A percentile compares a stretch with the other conserved stretches of the same genome.
phyloP scores from a whole-genome alignment of 2,113 vertebrate species.

The Triplophysa dalaica region DNA sequence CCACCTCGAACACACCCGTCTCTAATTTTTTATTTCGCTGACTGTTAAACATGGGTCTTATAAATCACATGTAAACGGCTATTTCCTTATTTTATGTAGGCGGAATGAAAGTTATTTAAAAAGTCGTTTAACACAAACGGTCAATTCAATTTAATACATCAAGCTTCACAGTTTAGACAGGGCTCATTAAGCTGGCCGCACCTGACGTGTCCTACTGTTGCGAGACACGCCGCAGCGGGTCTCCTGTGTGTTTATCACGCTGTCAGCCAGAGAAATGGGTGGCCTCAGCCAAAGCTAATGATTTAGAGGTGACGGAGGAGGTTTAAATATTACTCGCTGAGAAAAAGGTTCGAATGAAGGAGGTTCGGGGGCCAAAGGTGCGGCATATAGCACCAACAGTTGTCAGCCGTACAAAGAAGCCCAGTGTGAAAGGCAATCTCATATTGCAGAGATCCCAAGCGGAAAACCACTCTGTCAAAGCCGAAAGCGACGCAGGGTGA shows the following conservation, averaged over 20 bases:
- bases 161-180: conserved; percentile 40
- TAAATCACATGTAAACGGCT: conserved; percentile 25
- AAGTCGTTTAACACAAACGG: not conserved
- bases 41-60: conserved; percentile 32
- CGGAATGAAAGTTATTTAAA: conserved; percentile 29
- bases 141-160: conserved; percentile 41
- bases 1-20: conserved; percentile 36
- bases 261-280: conserved; percentile 55
- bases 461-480: conserved; percentile 61
- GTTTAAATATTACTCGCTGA: conserved; percentile 67
- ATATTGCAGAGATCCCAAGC: conserved; percentile 71
- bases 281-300: conserved; percentile 56
- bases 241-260: conserved; percentile 61
- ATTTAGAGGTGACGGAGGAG: conserved; percentile 53
- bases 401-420: conserved; percentile 74
- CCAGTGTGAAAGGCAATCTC: conserved; percentile 73
- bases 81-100: not conserved
- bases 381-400: conserved; percentile 73
- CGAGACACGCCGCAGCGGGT: conserved; percentile 6
- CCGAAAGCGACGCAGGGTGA: conserved; percentile 65
- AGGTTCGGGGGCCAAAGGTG: conserved; percentile 73
- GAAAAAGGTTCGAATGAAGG: conserved; percentile 63
- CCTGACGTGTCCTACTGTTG: conserved; percentile 7
- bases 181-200: conserved; percentile 27
- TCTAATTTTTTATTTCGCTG: conserved; percentile 29